Base-by-base conservation (phyloP, 2,113 vertebrate genomes). In the Isichthys henryi region DNA sequence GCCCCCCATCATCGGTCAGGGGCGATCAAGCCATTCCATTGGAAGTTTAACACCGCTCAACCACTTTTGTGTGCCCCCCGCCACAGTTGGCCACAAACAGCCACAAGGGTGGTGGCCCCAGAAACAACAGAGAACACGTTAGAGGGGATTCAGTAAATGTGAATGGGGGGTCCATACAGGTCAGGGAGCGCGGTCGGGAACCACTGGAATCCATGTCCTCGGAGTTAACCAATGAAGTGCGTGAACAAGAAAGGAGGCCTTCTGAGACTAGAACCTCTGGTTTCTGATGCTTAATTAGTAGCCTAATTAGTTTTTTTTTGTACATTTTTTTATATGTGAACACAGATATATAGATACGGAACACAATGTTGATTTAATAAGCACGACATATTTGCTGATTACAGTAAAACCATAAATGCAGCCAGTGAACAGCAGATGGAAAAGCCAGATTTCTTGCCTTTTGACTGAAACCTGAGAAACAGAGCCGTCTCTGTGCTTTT, bases 11-110 rank as follows among this genome's bases (percentile, higher is more conserved):
- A 92, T 93, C 52, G 4, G 6, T 58, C 56, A 58, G 56, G 56
- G 56, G 5, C 5, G 1, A 85, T 92, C 58, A 90, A 94, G 94
- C 92, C 94, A 94, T 95, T 95, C 94, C 93, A 93, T 94, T 53
- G 83, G 92, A 91, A 91, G 93, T 94, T 56, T 19, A 58, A 17
- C 15, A 52, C 50, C 53, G 6, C 53, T 19, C 53, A 21, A 23
- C 53, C 53, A 58, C 21, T 21, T 58, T 23, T 21, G 21, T 58
- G 49, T 15, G 2, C 0, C 2, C 49, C 49, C 49, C 8, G 7
- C 7, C 0, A 8, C 0, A 8, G 8, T 8, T 48, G 46, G 46
- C 46, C 49, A 13, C 49, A 50, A 13, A 3, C 49, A 50, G 49
- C 11, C 49, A 13, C 11, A 50, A 50, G 49, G 49, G 2, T 3